Evolutionary conservation across 1,140 invertebrate species (phyloP), one percentile per base, ranked within the genome.

Genomic region (Bombus turneri): DNA sequence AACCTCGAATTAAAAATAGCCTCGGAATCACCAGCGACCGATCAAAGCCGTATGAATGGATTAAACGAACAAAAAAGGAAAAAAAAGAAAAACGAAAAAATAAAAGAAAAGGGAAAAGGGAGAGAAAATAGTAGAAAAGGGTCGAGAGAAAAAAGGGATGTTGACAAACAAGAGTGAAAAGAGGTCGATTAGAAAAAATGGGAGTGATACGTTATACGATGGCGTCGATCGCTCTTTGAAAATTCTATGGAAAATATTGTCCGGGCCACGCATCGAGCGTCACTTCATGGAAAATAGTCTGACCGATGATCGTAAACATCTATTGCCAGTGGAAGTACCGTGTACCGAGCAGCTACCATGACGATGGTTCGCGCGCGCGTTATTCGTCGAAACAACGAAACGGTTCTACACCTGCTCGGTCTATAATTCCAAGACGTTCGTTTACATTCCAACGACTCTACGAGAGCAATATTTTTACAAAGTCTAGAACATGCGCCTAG

Each of bases 371-470:
- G 69, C 28, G 39, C 57, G 37, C 83, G 71, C 80, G 88, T 88
- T 87, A 88, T 86, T 88, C 88, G 88, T 83, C 87, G 83, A 83
- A 88, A 89, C 78, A 84, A 83, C 76, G 84, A 89, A 89, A 85
- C 77, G 84, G 79, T 72, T 74, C 80, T 41, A 77, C 88, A 89
- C 88, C 88, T 89, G 88, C 85, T 88, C 87, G 85, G 72, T 69
- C 87, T 89, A 83, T 89, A 89, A 89, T 86, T 86, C 76, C 87
- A 47, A 62, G 84, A 47, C 79, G 69, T 86, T 71, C 71, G 75
- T 82, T 77, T 76, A 72, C 79, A 73, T 82, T 86, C 80, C 79
- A 25, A 81, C 57, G 47, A 47, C 59, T 43, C 25, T 64, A 53
- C 74, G 83, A 76, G 57, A 71, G 87, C 79, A 88, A 89, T 89